Conservation (phyloP, 1,140 invertebrate species). For the Heliothis subflexa region DNA sequence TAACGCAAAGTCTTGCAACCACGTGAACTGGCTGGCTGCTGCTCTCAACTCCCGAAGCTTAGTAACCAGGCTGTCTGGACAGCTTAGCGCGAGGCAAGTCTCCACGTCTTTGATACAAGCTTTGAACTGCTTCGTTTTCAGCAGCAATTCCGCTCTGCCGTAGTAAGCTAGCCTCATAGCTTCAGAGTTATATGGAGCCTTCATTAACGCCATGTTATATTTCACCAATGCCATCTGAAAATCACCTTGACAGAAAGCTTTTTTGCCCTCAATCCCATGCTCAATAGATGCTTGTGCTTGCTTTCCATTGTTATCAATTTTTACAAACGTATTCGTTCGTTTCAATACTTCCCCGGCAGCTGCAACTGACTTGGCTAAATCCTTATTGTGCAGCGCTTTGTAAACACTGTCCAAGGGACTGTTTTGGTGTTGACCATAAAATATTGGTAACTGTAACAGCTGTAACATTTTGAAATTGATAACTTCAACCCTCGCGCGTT, state of each 20-base stretch:
- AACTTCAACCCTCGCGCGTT: too few species aligned
- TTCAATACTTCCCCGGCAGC: not conserved
- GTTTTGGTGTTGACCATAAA: not conserved
- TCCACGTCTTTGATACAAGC: not conserved
- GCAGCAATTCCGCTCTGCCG: not conserved
- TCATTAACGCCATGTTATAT: constrained; percentile 3
- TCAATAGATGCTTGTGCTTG: not conserved
- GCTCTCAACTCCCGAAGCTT: not conserved
- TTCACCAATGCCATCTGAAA: not conserved
- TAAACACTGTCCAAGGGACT: not conserved
- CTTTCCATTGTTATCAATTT: not conserved
- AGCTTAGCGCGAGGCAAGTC: not conserved
- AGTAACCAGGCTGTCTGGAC: not conserved
- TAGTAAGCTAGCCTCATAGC: not conserved
- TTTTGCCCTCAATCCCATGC: not conserved
- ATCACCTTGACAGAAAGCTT: not conserved
- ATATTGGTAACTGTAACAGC: not conserved
- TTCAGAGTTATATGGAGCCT: not conserved
- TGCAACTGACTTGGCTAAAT: not conserved
- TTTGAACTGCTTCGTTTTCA: not conserved
- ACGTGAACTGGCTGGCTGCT: not conserved
- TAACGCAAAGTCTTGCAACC: not conserved
- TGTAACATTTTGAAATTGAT: not conserved
- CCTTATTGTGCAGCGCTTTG: not conserved
- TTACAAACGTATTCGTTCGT: not conserved